Evolutionary conservation across 53 echinoderm and acorn worm genomes (phyloP), one percentile per base, ranked within the genome.

Genomic region (Paelopatides confundens): DNA sequence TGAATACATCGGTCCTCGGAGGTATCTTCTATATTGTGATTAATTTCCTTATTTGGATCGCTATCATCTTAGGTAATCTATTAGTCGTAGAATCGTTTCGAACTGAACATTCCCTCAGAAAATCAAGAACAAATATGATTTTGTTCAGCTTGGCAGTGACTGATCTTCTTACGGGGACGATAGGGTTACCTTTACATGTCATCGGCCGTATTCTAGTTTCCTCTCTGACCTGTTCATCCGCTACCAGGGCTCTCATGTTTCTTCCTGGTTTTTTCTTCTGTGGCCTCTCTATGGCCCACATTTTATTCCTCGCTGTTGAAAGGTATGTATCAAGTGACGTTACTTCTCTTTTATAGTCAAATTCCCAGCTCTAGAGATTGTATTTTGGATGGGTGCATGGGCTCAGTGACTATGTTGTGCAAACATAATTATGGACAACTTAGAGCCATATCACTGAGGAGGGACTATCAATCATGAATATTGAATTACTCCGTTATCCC

Each of bases 111-210:
- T 48, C 35, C 31, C 79, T 79, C 2, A 46, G 48, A 33, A 79
- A 53, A 27, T 79, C 79, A 14, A 31, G 79, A 3, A 79, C 79
- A 21, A 89, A 94, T 64, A 52, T 62, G 54, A 86, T 94, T 82
- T 84, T 94, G 37, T 87, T 84, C 27, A 94, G 94, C 62, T 70
- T 94, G 35, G 87, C 92, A 12, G 79, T 92, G 3, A 87, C 94
- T 10, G 94, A 94, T 47, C 35, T 94, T 64, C 43, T 94, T 40
- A 89, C 90, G 58, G 92, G 89, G 0, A 30, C 86, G 27, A 62
- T 94, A 27, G 92, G 92, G 17, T 76, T 94, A 5, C 92, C 92
- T 31, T 54, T 78, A 35, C 89, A 86, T n/a, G 83, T 89, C n/a
- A 11, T 85, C 82, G 93, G 88, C 34, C 81, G 93, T 33, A 43